These are phyloP conservation scores for Imbricaverruca yamaguchii DNA, from an alignment of 2,888 invertebrate species.

Conservation along the genomic window DNA sequence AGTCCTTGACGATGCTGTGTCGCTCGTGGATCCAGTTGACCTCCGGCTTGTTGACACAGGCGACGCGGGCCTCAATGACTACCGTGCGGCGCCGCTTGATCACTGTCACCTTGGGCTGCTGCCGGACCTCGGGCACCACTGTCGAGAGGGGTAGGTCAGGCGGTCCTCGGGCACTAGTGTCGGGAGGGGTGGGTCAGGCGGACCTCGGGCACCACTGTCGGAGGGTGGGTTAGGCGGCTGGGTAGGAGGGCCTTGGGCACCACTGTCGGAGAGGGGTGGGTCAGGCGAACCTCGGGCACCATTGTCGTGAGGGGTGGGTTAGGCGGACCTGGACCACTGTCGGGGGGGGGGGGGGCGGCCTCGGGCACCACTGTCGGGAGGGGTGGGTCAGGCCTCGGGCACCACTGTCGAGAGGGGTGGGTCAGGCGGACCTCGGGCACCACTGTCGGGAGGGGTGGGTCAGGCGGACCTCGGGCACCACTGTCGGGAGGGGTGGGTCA, in stretches of 20 bases:
- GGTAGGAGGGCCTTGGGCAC: too few relatives aligned
- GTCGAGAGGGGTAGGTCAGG: constrained; percentile 38
- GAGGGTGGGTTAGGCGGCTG: too few relatives aligned
- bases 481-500: too few relatives aligned
- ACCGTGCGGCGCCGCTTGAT: constrained; percentile 59
- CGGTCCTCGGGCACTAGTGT: constrained; percentile 78
- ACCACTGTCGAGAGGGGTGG: constrained; percentile 37
- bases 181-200: constrained; percentile 30
- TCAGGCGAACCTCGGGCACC: neutral
- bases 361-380: neutral
- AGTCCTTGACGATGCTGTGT: constrained; percentile 65
- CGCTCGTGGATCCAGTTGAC: constrained; percentile 90
- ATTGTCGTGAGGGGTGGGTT: neutral
- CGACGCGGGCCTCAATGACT: constrained; percentile 85
- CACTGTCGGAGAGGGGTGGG: too few relatives aligned
- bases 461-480: too few relatives aligned
- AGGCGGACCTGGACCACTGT: neutral
- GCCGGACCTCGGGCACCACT: constrained; percentile 4
- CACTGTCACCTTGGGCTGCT: constrained; percentile 29
- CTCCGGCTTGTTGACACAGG: constrained; percentile 85
- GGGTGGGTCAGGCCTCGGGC: neutral
- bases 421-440: constrained; percentile 65
- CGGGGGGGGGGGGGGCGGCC: neutral
- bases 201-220: too few relatives aligned
- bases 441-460: constrained; percentile 49